A percentile compares a stretch with the other conserved stretches of the same genome.
These are phyloP conservation scores for Grallaria varia DNA, from an alignment of 2,113 vertebrate species.

Conservation along the genomic window DNA sequence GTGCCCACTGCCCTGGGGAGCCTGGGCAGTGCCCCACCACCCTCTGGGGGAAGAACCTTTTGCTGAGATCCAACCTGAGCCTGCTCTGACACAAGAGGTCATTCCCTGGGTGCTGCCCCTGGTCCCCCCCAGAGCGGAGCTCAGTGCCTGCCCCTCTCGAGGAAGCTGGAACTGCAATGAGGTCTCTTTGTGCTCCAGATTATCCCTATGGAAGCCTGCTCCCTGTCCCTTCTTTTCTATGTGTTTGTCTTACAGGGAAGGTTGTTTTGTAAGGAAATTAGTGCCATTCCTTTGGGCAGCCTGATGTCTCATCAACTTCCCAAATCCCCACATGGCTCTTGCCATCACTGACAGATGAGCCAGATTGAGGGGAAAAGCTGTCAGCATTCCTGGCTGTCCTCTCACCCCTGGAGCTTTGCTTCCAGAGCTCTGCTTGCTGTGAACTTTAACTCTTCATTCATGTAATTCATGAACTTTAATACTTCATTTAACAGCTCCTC, in stretches of 20 bases:
- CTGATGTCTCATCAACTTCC: background rate
- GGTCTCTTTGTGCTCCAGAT: background rate
- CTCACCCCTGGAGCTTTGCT: background rate
- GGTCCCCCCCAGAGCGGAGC: background rate
- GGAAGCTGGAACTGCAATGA: background rate
- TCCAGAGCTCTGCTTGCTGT: background rate
- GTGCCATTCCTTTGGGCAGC: background rate
- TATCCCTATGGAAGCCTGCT: background rate
- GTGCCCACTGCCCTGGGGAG: background rate
- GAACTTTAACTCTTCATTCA: background rate
- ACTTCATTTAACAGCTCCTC: background rate
- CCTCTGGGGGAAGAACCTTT: background rate
- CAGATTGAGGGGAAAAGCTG: background rate
- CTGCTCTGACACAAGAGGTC: background rate
- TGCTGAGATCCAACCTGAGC: background rate
- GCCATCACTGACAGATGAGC: background rate
- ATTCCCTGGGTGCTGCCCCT: background rate
- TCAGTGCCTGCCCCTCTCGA: background rate
- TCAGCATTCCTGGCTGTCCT: background rate
- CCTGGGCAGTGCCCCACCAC: background rate
- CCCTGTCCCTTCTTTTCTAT: rapidly evolving
- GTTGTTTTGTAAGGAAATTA: background rate
- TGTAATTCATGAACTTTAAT: background rate
- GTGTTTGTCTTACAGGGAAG: background rate
- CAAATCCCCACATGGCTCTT: rapidly evolving